Percentiles rank a stretch among this genome's conserved stretches.
Conservation (phyloP, 2,888 invertebrate genomes). For the Phyllotreta cruciferae region DNA sequence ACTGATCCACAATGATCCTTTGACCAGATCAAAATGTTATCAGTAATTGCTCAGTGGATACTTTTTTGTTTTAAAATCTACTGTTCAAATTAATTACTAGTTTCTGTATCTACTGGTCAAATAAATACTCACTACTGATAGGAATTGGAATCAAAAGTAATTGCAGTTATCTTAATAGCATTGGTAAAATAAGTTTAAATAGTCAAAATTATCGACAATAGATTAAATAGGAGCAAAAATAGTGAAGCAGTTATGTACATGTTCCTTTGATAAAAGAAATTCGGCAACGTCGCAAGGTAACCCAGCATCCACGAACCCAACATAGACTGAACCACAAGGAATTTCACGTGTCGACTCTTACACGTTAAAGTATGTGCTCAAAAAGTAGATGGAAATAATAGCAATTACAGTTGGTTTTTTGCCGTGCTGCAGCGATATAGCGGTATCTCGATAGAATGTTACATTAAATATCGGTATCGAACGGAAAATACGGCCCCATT, state of each 20-base stretch:
- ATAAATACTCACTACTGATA: too few relatives aligned
- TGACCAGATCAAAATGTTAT: too few relatives aligned
- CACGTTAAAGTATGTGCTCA: slow-evolving; percentile 45
- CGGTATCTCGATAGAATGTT: slow-evolving; percentile 40
- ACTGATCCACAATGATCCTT: too few relatives aligned
- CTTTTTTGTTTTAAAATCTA: too few relatives aligned
- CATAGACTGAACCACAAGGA: slow-evolving; percentile 45
- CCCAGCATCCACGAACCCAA: slow-evolving; percentile 34
- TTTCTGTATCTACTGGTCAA: too few relatives aligned
- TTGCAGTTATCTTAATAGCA: too few relatives aligned
- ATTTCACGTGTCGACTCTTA: slow-evolving; percentile 48
- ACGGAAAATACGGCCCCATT: slow-evolving; percentile 26
- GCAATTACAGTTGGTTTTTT: slow-evolving; percentile 47
- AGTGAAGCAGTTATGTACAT: neutral
- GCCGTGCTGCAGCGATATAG: slow-evolving; percentile 33
- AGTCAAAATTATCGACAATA: too few relatives aligned
- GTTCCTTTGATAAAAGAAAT: neutral
- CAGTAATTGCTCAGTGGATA: too few relatives aligned
- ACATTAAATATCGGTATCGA: slow-evolving; percentile 30
- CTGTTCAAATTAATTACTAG: too few relatives aligned
- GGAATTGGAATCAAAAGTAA: too few relatives aligned
- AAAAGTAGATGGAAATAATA: slow-evolving; percentile 48
- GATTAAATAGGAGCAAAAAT: neutral
- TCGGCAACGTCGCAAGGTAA: slow-evolving; percentile 27
- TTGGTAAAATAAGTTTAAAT: too few relatives aligned